Evolutionary conservation across 2,113 vertebrate species (phyloP), one percentile per base, ranked within the genome.

Genomic region (Entomyzon cyanotis): DNA sequence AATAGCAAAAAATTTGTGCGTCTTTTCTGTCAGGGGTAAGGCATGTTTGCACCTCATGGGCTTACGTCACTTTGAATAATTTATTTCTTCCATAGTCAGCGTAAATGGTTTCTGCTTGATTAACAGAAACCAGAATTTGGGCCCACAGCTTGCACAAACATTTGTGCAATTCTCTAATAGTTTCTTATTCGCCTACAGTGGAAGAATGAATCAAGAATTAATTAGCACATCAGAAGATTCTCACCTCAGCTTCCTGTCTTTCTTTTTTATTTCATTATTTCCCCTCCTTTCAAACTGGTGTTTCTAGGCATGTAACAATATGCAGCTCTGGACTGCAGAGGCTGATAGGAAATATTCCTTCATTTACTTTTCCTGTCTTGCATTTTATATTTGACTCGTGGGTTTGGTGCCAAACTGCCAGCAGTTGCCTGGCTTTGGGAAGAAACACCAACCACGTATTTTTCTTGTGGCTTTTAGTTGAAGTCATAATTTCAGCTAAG

Each of bases 191-290:
- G 53, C 95, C 83, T 95, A 52, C 90, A 96, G 90, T 7, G 0
- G 86, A 94, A 96, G 85, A 95, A 88, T 92, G 92, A 94, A 95
- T 94, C 93, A 90, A 88, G 84, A 96, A 95, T 91, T 96, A 95
- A 96, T 96, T 97, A 94, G 79, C 49, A 88, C 87, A 96, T 88
- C 68, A 86, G 64, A 89, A 94, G 88, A 93, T 93, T 96, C 93
- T 93, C 95, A 93, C 95, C 76, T 85, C 76, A 60, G 94, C 90
- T 96, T 96, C 94, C 93, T 93, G 88, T 69, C 87, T 84, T 89
- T 95, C 95, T 88, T 96, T 93, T 81, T 71, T 88, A 33, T 90
- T 94, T 86, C 30, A 4, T 90, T 92, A 81, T 90, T 94, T 90
- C 59, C 83, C 10, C 4, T 7, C 82, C 68, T 88, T 93, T 87